Base-by-base conservation (phyloP, 2,797 vertebrate genomes). In the Tympanoctomys barrerae region DNA sequence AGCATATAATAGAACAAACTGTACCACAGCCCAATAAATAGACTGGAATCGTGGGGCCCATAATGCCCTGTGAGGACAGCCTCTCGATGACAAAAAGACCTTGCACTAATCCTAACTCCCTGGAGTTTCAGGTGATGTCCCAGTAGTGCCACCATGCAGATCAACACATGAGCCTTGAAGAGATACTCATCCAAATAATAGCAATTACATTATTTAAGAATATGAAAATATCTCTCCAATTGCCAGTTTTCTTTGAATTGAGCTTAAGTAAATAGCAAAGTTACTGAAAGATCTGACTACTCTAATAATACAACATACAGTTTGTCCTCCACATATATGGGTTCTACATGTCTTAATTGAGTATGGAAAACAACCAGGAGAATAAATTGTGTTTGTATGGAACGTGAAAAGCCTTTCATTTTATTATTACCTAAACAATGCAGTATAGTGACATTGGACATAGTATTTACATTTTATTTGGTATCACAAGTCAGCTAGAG, bases 261-360 rank as follows among this genome's bases (percentile, higher is more conserved):
- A 89, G n/a, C 33, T n/a, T 68, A 68, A 96, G 1, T 1, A 96
- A 92, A 91, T 80, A 91, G 13, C 0, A 96, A 39, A 78, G 14
- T 33, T 82, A 42, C 87, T 96, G 80, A 96, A 28, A 91, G 39
- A 94, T 26, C 14, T 94, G 57, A 84, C 75, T 91, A n/a, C n/a
- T n/a, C n/a, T n/a, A 77, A 11, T 49, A 77, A 21, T 73, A 28
- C 2, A 62, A 42, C 97, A 82, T 49, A 42, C 10, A 49, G 9
- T 77, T 77, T 46, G 6, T 24, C 22, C 26, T 77, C 26, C 14
- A 8, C 14, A 31, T 31, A 12, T 78, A 19, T 78, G 46, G 13
- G 46, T 52, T 52, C 46, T 52, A 28, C 46, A 52, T 78, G 46
- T 52, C 7, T 52, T 49, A 78, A 33, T 16, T 19, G 75, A 52